Conservation (phyloP, 2,113 vertebrate genomes). For the Rhizomys pruinosus region DNA sequence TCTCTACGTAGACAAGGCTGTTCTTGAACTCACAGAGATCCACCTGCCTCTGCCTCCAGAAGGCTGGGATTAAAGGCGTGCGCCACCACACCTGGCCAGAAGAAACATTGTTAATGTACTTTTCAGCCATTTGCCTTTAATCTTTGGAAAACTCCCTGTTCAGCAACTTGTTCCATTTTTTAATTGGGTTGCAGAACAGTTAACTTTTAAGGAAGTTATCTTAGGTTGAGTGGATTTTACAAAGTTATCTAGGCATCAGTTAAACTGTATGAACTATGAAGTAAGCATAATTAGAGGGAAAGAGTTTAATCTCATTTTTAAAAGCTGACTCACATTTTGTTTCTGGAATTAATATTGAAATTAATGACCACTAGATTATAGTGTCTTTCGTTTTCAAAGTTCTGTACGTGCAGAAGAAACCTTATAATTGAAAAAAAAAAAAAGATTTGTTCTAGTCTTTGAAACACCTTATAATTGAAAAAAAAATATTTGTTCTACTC, state of each 20-base stretch:
- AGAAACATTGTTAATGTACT: no score
- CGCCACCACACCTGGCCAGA: no score
- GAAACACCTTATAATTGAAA: background rate
- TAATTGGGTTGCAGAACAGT: no score
- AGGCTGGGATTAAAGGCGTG: no score
- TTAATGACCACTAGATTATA: background rate
- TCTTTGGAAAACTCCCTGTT: no score
- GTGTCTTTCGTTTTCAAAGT: background rate
- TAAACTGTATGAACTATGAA: background rate
- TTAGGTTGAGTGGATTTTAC: background rate
- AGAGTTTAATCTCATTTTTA: constrained; percentile 20
- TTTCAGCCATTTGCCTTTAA: no score
- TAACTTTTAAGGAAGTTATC: no score
- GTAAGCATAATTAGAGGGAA: background rate
- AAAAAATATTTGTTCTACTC: background rate
- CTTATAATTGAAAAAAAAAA: background rate
- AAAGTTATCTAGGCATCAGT: background rate
- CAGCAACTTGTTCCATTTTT: no score
- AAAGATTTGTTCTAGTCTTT: constrained; percentile 2
- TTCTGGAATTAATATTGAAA: constrained; percentile 14
- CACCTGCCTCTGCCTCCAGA: no score
- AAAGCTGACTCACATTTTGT: constrained; percentile 22
- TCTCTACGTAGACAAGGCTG: no score
- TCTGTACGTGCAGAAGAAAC: background rate
- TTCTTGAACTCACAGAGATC: no score